These are phyloP conservation scores for Oscheius sp. DNA, from an alignment of 1,140 invertebrate genomes.

Conservation along the genomic window DNA sequence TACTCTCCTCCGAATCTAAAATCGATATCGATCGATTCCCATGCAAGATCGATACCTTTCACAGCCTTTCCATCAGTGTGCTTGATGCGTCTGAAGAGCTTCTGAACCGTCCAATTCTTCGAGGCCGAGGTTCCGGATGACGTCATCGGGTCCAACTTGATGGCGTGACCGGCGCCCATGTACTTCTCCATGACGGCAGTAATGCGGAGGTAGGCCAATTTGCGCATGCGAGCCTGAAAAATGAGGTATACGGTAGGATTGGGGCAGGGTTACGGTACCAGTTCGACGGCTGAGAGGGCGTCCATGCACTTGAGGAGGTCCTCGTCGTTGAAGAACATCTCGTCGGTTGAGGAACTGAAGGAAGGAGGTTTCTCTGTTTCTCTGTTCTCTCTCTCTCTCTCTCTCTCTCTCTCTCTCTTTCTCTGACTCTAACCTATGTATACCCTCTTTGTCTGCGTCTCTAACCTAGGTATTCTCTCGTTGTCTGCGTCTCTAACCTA, in stretches of 20 bases:
- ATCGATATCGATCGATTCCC: too few species aligned
- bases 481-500: too few species aligned
- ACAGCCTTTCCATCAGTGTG: not conserved
- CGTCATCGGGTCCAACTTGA: not conserved
- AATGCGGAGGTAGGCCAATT: not conserved
- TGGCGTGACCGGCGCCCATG: not conserved
- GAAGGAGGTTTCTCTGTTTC: not conserved
- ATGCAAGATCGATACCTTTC: too few species aligned
- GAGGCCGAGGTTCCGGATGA: not conserved
- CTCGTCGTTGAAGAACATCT: conserved; percentile 12
- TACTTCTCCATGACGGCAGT: conserved; percentile 21
- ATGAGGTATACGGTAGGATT: too few species aligned
- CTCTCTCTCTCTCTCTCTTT: too few species aligned
- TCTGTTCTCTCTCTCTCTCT: too few species aligned
- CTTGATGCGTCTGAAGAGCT: not conserved
- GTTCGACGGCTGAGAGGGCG: not conserved
- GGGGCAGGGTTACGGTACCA: not conserved
- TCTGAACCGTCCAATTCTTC: not conserved
- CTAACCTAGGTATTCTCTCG: too few species aligned
- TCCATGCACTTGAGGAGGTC: not conserved
- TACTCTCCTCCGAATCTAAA: conserved; percentile 12
- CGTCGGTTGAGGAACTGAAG: not conserved
- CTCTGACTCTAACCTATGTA: too few species aligned
- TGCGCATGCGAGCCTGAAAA: not conserved
- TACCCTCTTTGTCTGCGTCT: too few species aligned